Base-by-base conservation (phyloP, 2,888 invertebrate genomes). In the Gastracanthus pulcherrimus region DNA sequence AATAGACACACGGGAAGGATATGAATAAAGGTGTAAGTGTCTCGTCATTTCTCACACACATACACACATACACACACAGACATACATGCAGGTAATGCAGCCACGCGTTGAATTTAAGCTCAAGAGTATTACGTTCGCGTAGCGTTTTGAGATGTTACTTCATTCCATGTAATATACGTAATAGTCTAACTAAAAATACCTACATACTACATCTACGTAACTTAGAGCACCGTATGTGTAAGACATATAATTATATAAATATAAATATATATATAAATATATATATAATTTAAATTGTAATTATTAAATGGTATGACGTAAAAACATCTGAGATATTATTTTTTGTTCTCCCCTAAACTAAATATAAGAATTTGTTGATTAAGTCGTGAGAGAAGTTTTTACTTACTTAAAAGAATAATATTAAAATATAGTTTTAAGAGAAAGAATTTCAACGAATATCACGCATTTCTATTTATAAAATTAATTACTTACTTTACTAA, bases 111-210 rank as follows among this genome's bases (percentile, higher is more conserved):
- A 36, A 80, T 82, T 69, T 79, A 89, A 90, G 89, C 90, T 89
- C 90, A 80, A 80, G 91, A 91, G 91, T 91, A 91, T 91, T 91
- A 91, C 89, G 89, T 90, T 90, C 89, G 89, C 89, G 89, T 90
- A 90, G 90, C 89, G 89, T 90, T 90, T 89, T 77, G 85, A 86
- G 84, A 85, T 86, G 85, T 86, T 86, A 91, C 88, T 91, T 90
- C 91, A 91, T 91, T 91, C 91, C 91, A 91, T 91, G 91, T 91
- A 91, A 91, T 90, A 91, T 91, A 91, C 90, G 89, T 91, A 90
- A 90, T 90, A 91, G 90, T 89, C 89, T 91, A 90, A 90, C 87
- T 89, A 88, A 90, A 83, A 79, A 79, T 79, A 83, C 81, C 78
- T 81, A 90, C 89, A 89, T 89, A 90, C 86, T 91, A 89, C 90